A percentile compares a stretch with the other conserved stretches of the same genome.
These are phyloP conservation scores for Bedellia somnulentella DNA, from an alignment of 2,888 invertebrate genomes.

Conservation along the genomic window DNA sequence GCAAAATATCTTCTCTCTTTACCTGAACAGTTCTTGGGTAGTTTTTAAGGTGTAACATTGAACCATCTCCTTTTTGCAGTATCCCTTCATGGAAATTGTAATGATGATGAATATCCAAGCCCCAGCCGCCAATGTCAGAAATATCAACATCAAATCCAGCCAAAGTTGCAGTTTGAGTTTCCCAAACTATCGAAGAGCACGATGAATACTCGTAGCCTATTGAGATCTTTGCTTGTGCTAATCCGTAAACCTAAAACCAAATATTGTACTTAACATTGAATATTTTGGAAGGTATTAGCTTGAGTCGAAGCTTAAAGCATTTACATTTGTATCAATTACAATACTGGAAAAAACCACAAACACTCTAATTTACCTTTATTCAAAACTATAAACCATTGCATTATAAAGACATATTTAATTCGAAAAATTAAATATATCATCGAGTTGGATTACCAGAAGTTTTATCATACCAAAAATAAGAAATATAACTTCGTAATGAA, in stretches of 20 bases:
- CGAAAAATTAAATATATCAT: no score
- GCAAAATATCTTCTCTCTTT: no score
- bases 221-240: slow-evolving; percentile 84
- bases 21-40: slow-evolving; percentile 85
- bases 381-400: no score
- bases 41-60: slow-evolving; percentile 90
- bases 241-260: slow-evolving; percentile 69
- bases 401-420: no score
- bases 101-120: slow-evolving; percentile 96
- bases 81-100: slow-evolving; percentile 99
- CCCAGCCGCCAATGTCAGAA: slow-evolving; percentile 97
- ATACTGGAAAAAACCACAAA: background rate
- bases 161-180: slow-evolving; percentile 89
- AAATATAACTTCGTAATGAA: no score
- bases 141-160: slow-evolving; percentile 96
- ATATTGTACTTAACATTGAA: slow-evolving; percentile 14
- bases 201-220: slow-evolving; percentile 94
- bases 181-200: slow-evolving; percentile 90
- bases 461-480: no score
- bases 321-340: background rate
- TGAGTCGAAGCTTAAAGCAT: background rate
- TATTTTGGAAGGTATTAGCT: no score
- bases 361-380: no score
- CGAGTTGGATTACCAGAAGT: no score
- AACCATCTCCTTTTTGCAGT: slow-evolving; percentile 96